Percentiles rank a stretch among this genome's conserved stretches.
phyloP scores from a whole-genome alignment of 2,113 vertebrate genomes.

The Ardeotis arabs region DNA sequence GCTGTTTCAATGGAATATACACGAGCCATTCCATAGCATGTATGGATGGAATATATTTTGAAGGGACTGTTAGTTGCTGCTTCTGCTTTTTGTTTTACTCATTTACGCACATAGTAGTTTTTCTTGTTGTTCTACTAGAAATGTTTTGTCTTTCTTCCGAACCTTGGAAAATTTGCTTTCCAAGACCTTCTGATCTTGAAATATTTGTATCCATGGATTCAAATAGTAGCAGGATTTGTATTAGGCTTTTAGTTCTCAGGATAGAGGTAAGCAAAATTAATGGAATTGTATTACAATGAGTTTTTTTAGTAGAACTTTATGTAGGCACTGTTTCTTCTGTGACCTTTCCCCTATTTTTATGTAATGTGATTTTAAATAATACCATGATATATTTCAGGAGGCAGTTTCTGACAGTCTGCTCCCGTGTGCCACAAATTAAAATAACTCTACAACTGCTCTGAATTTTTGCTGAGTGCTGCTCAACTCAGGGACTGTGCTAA shows the following conservation, averaged over 20 bases:
- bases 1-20: not conserved
- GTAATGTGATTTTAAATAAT: not conserved
- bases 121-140: not conserved
- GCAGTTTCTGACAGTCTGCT: not conserved
- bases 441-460: not conserved
- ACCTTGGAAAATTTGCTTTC: not conserved
- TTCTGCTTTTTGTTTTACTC: not conserved
- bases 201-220: not conserved
- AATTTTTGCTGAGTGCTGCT: not conserved
- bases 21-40: not conserved
- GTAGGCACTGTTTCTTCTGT: not conserved
- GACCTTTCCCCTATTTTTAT: not conserved
- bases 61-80: not conserved
- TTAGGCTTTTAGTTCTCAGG: not conserved
- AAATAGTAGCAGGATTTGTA: not conserved
- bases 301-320: not conserved
- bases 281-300: not conserved
- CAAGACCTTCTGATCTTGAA: not conserved
- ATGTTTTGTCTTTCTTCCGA: not conserved
- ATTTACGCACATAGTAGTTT: not conserved
- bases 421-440: not conserved
- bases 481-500: not conserved
- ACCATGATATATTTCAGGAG: not conserved
- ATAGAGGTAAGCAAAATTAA: not conserved
- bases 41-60: not conserved